Percentiles rank a stretch among this genome's conserved stretches.
Conservation (phyloP, 2,888 invertebrate species). For the Omphaloscelis lunosa region DNA sequence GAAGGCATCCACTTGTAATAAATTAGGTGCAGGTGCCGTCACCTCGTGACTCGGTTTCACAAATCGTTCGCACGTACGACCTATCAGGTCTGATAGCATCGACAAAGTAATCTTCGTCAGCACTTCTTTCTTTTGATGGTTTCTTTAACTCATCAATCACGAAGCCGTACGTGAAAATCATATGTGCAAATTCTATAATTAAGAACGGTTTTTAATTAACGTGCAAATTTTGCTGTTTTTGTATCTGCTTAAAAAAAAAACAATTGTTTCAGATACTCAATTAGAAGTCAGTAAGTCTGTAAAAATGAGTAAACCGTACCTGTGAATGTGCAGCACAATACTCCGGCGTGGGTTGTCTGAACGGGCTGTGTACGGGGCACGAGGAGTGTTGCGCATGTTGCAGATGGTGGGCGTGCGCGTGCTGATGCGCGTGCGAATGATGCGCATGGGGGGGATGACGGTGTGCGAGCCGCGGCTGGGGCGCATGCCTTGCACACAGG, state of each 20-base stretch:
- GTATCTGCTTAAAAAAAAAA: not conserved
- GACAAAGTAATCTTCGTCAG: constrained; percentile 44
- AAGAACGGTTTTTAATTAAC: not conserved
- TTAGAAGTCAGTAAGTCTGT: not conserved
- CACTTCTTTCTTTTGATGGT: constrained; percentile 40
- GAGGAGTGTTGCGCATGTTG: constrained; percentile 87
- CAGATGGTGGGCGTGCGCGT: constrained; percentile 86
- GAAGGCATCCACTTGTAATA: constrained; percentile 74
- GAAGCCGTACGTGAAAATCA: not conserved
- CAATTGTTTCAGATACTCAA: not conserved
- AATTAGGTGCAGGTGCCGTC: constrained; percentile 81
- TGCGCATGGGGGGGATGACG: constrained; percentile 86
- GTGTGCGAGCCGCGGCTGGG: constrained; percentile 83
- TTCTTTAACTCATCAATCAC: constrained; percentile 50
- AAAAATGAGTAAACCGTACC: constrained; percentile 71
- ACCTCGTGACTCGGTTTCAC: constrained; percentile 73
- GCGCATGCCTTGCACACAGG: constrained; percentile 87
- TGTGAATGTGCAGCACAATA: constrained; percentile 89
- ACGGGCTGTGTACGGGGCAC: constrained; percentile 95
- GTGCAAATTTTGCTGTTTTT: too few relatives aligned
- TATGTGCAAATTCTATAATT: constrained; percentile 3
- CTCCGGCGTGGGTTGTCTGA: constrained; percentile 91
- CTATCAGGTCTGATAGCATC: constrained; percentile 57
- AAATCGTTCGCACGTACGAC: constrained; percentile 49
- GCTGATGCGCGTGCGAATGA: constrained; percentile 85